phyloP scores from a whole-genome alignment of 1,140 invertebrate genomes.

The Drosophila neocordata region DNA sequence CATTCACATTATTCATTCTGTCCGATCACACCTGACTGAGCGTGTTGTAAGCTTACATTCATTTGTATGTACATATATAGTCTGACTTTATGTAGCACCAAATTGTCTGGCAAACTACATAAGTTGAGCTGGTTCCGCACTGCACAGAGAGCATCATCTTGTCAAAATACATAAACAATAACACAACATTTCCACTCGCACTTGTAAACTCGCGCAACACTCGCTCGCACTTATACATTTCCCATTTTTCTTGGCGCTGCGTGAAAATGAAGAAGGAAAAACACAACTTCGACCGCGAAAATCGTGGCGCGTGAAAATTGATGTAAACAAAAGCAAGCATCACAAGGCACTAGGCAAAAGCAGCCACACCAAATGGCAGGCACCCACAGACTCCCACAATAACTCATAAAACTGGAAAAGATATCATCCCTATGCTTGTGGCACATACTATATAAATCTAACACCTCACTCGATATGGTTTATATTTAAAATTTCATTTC shows the following conservation, averaged over 20 bases:
- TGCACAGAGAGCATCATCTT: slow-evolving; percentile 52
- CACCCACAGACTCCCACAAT: slow-evolving; percentile 77
- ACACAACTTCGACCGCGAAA: slow-evolving; percentile 67
- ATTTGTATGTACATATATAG: too few relatives aligned
- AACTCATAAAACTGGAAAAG: slow-evolving; percentile 65
- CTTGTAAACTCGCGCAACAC: slow-evolving; percentile 40
- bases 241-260: slow-evolving; percentile 54
- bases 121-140: slow-evolving; percentile 18
- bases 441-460: slow-evolving; percentile 53
- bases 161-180: slow-evolving; percentile 83
- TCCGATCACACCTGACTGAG: neutral
- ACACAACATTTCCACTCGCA: slow-evolving; percentile 66
- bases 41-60: slow-evolving; percentile 26
- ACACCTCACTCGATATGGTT: slow-evolving; percentile 62
- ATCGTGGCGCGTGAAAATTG: slow-evolving; percentile 76
- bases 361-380: slow-evolving; percentile 25
- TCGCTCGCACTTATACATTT: slow-evolving; percentile 62
- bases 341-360: slow-evolving; percentile 6
- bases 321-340: slow-evolving; percentile 62
- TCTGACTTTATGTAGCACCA: slow-evolving; percentile 40
- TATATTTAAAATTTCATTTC: slow-evolving; percentile 76
- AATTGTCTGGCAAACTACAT: slow-evolving; percentile 68
- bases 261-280: slow-evolving; percentile 52
- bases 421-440: slow-evolving; percentile 2
- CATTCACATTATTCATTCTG: slow-evolving; percentile 10